Conservation (phyloP, 2,797 vertebrate species). For the Coregonus sp. region DNA sequence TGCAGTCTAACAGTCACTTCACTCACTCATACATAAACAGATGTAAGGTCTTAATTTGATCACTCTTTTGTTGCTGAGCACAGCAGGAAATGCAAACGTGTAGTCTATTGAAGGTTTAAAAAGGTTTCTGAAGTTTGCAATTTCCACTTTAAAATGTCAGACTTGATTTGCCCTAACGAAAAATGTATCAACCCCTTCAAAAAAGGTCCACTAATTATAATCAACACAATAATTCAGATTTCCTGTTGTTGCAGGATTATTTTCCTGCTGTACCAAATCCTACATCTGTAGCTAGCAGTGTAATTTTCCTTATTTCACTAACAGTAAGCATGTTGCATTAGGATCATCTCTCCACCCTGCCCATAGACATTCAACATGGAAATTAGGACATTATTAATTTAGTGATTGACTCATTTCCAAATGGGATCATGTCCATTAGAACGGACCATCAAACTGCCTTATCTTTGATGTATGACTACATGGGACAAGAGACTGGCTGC, state of each 20-base stretch:
- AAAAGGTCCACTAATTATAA: no score
- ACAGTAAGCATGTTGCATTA: neutral
- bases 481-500: neutral
- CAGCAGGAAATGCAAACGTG: no score
- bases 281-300: neutral
- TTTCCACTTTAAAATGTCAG: no score
- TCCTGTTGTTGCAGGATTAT: no score
- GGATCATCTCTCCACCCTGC: neutral
- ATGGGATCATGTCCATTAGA: constrained; percentile 18
- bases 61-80: no score
- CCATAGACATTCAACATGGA: neutral
- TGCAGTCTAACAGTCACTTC: neutral
- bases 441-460: constrained; percentile 4
- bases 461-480: constrained; percentile 12
- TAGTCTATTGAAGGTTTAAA: no score
- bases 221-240: no score
- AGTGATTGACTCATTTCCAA: constrained; percentile 23
- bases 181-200: no score
- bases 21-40: neutral
- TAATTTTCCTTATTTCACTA: neutral
- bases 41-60: no score
- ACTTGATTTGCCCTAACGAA: no score
- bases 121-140: no score
- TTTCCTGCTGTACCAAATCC: no score
- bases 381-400: constrained; percentile 1